A percentile compares a stretch with the other conserved stretches of the same genome.
Conservation (phyloP, 2,888 invertebrate species). For the Helicoverpa assulta region DNA sequence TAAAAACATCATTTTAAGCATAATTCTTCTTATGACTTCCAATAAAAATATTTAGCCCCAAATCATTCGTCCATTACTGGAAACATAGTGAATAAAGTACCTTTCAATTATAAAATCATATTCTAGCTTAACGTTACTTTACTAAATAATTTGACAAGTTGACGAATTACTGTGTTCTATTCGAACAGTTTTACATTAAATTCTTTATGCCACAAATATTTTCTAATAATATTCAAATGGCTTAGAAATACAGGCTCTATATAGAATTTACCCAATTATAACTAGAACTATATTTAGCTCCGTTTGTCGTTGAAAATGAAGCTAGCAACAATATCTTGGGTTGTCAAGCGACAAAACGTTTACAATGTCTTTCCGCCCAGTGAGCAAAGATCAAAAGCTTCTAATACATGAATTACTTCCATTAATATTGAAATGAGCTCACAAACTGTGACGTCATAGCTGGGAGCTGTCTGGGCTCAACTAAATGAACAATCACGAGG, state of each 20-base stretch:
- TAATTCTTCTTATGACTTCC: too few species aligned
- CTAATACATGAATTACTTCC: slow-evolving; percentile 48
- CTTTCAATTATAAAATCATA: slow-evolving; percentile 11
- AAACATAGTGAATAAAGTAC: background rate
- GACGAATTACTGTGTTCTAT: slow-evolving; percentile 13
- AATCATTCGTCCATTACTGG: too few species aligned
- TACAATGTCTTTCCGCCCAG: slow-evolving; percentile 17
- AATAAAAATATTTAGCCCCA: too few species aligned
- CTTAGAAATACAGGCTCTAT: background rate
- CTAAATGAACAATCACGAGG: slow-evolving; percentile 37
- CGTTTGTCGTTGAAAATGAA: background rate
- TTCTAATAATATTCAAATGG: too few species aligned
- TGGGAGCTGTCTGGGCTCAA: slow-evolving; percentile 21
- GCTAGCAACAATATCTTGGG: background rate
- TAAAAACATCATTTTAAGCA: too few species aligned
- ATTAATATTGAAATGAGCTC: slow-evolving; percentile 50
- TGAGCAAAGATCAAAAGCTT: slow-evolving; percentile 49
- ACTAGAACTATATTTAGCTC: background rate
- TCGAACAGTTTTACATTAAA: too few species aligned
- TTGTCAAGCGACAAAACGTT: slow-evolving; percentile 9
- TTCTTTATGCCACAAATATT: too few species aligned
- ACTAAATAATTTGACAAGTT: slow-evolving; percentile 35
- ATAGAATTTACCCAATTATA: background rate
- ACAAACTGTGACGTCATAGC: slow-evolving; percentile 35
- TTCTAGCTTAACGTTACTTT: slow-evolving; percentile 10